Conservation (phyloP, 2,113 vertebrate species). For the Cyphomyrus discorhynchus region DNA sequence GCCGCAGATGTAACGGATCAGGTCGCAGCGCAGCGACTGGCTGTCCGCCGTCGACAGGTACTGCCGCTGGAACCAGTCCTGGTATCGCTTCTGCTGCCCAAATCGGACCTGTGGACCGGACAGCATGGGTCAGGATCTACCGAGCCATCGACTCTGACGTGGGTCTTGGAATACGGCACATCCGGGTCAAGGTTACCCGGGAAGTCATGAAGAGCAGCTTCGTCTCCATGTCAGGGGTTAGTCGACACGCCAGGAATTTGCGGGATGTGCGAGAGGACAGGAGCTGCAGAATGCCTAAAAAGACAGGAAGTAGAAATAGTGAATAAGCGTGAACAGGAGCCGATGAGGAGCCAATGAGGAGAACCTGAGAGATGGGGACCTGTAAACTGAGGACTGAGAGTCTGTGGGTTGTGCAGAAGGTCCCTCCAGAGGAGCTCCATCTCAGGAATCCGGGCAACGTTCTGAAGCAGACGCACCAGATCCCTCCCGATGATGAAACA, state of each 20-base stretch:
- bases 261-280: slow-evolving; percentile 86
- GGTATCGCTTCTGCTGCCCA: slow-evolving; percentile 93
- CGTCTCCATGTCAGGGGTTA: slow-evolving; percentile 96
- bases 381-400: slow-evolving; percentile 85
- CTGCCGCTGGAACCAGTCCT: slow-evolving; percentile 96
- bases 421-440: slow-evolving; percentile 92
- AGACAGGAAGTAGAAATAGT: background rate
- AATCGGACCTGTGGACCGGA: slow-evolving; percentile 73
- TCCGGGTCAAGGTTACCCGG: slow-evolving; percentile 53
- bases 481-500: slow-evolving; percentile 91
- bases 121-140: background rate
- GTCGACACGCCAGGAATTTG: slow-evolving; percentile 90
- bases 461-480: slow-evolving; percentile 86
- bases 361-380: slow-evolving; percentile 49
- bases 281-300: slow-evolving; percentile 82
- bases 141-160: background rate
- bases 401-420: slow-evolving; percentile 85
- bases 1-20: slow-evolving; percentile 93
- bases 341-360: background rate
- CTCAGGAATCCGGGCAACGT: slow-evolving; percentile 88
- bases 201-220: slow-evolving; percentile 98
- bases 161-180: background rate
- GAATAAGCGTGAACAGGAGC: background rate
- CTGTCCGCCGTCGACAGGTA: slow-evolving; percentile 90
- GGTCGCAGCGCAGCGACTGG: slow-evolving; percentile 89